Evolutionary conservation across 2,797 vertebrate genomes (phyloP).

Genomic region (Sebastes jordani): DNA sequence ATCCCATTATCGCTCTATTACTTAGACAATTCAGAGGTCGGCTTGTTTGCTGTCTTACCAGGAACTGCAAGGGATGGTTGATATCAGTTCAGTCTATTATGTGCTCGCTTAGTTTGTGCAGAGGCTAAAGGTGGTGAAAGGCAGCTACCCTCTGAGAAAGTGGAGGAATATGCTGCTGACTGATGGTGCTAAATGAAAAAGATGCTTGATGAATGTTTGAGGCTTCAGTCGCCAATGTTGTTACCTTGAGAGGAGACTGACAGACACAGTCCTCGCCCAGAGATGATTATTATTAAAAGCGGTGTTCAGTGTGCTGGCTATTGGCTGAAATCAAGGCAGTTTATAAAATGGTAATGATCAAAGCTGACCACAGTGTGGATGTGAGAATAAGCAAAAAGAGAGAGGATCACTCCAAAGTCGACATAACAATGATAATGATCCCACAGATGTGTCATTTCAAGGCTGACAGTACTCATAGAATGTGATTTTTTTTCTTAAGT

Average conservation of each 20-base stretch:
- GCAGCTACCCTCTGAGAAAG: neutral
- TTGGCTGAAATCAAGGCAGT: slow-evolving; percentile 29
- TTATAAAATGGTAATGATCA: slow-evolving; percentile 39
- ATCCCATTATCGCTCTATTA: no score
- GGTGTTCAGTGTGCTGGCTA: slow-evolving; percentile 9
- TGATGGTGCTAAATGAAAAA: slow-evolving; percentile 10
- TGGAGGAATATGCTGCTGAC: neutral
- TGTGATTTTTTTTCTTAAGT: slow-evolving; percentile 17
- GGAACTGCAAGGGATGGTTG: neutral
- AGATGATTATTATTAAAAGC: slow-evolving; percentile 31
- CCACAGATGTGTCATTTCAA: slow-evolving; percentile 31
- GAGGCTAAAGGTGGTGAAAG: neutral
- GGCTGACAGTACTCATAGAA: neutral
- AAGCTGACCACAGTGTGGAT: slow-evolving; percentile 7
- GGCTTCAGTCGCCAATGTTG: neutral
- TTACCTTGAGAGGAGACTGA: slow-evolving; percentile 42
- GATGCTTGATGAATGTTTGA: neutral
- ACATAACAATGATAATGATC: slow-evolving; percentile 22
- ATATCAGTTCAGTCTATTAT: neutral
- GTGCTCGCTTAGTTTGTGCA: neutral
- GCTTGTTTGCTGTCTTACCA: neutral
- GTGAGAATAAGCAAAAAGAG: slow-evolving; percentile 9
- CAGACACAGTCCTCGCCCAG: neutral
- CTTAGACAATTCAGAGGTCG: fast-evolving
- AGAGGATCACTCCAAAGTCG: neutral